A percentile compares a stretch with the other conserved stretches of the same genome.
Conservation (phyloP, 2,888 invertebrate genomes). For the Polietes domitor region DNA sequence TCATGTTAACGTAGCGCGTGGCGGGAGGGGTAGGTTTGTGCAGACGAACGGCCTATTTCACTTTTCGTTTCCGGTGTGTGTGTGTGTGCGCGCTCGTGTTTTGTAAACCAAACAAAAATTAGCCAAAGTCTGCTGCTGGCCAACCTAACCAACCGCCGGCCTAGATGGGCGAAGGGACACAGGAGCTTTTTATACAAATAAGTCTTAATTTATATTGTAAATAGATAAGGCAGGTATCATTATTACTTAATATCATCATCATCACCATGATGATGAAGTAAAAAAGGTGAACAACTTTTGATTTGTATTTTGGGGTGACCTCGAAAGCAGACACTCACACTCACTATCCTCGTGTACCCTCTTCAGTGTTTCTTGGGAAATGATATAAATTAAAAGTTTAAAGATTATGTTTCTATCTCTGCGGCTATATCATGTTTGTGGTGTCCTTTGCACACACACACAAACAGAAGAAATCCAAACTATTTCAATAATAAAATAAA, state of each 20-base stretch:
- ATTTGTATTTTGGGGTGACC: too few species aligned
- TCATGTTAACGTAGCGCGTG: slow-evolving; percentile 42
- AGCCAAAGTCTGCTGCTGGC: background rate
- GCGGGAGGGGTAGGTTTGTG: background rate
- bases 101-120: slow-evolving; percentile 15
- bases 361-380: too few species aligned
- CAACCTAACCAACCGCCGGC: background rate
- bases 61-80: background rate
- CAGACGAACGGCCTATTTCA: slow-evolving; percentile 4
- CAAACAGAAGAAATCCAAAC: background rate
- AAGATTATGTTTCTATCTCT: too few species aligned
- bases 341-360: too few species aligned
- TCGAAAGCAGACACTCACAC: too few species aligned
- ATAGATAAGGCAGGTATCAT: slow-evolving; percentile 10
- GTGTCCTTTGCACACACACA: background rate
- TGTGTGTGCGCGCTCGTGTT: background rate
- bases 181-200: background rate
- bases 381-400: too few species aligned
- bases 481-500: slow-evolving; percentile 5
- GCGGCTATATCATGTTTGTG: background rate
- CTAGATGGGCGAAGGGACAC: background rate
- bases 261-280: background rate
- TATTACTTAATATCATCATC: background rate
- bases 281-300: background rate
- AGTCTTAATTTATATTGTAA: slow-evolving; percentile 13